These are phyloP conservation scores for Loriculus beryllinus DNA, from an alignment of 2,797 vertebrate genomes.

Conservation along the genomic window DNA sequence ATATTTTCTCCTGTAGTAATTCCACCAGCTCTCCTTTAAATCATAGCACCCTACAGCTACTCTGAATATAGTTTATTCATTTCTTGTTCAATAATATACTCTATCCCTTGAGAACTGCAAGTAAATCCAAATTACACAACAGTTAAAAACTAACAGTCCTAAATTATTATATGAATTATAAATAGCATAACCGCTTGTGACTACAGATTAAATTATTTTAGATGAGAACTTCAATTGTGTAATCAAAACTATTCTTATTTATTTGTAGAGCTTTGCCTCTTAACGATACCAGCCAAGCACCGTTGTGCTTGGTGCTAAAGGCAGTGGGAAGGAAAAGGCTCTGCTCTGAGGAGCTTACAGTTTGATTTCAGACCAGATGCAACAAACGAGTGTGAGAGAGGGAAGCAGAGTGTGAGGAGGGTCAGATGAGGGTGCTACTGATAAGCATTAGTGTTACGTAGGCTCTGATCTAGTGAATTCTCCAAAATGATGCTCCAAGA, in stretches of 20 bases:
- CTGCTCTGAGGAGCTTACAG: not conserved
- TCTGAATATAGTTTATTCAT: constrained; percentile 41
- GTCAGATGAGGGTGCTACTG: not conserved
- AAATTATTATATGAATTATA: constrained; percentile 53
- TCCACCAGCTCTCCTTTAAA: constrained; percentile 34
- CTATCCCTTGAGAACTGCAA: constrained; percentile 27
- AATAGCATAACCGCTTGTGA: not conserved
- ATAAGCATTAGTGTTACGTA: rapidly evolving
- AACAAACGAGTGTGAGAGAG: not conserved
- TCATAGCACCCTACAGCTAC: constrained; percentile 40
- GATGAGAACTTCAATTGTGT: not conserved
- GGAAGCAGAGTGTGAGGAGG: not conserved
- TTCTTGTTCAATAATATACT: constrained; percentile 28
- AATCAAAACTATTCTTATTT: constrained; percentile 19
- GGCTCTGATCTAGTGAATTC: not conserved
- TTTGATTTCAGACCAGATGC: not conserved
- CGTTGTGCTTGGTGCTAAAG: not conserved
- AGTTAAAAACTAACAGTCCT: constrained; percentile 21
- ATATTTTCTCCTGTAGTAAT: constrained; percentile 14
- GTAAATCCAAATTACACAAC: constrained; percentile 47
- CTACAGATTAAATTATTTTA: constrained; percentile 32
- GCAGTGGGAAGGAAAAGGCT: not conserved
- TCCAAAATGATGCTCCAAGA: not conserved
- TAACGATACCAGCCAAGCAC: not conserved
- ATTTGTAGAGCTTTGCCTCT: not conserved